Evolutionary conservation across 2,797 vertebrate species (phyloP), one percentile per base, ranked within the genome.

Genomic region (Thamnophis elegans): DNA sequence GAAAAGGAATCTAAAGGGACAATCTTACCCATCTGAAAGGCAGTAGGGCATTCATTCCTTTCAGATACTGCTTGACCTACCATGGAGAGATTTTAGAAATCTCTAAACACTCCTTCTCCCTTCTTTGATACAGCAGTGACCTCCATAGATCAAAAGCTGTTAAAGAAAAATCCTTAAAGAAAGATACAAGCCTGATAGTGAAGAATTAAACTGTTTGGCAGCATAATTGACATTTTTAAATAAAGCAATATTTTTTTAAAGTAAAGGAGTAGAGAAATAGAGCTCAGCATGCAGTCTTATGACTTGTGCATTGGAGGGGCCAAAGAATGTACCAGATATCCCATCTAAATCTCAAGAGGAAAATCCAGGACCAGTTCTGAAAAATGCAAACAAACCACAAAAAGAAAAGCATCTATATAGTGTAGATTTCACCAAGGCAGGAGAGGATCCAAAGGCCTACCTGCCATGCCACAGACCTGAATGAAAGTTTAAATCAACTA

Each of bases 11-110:
- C 18, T 91, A 65, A 92, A 32, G 82, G 89, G 18, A 32, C 1
- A 93, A 9, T 10, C 3, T 94, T 94, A 93, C 90, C 59, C 94
- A 90, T 92, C 18, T 65, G 53, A 95, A 47, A n/a, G 86, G 89
- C 55, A 62, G 12, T 91, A 20, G 90, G 91, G 87, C 91, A 90
- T 87, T 94, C 88, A 56, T 47, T 90, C 82, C 12, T 60, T 28
- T 60, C 11, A 89, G 0, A 65, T 58, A 93, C 73, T 32, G 26
- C 26, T 47, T 94, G 56, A 91, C 6, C 26, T n/a, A 92, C 18
- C 13, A 90, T 47, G 51, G 32, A 42, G 36, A 26, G 32, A 60
- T 32, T 59, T 56, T 47, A 42, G 20, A 82, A 82, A 82, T 82
- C 22, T 89, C 53, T 73, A 13, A 73, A 32, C 20, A 55, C 12